Percentiles rank a stretch among this genome's conserved stretches.
Evolutionary conservation across 2,797 vertebrate genomes (phyloP).

Genomic region (Macropus fuliginosus): DNA sequence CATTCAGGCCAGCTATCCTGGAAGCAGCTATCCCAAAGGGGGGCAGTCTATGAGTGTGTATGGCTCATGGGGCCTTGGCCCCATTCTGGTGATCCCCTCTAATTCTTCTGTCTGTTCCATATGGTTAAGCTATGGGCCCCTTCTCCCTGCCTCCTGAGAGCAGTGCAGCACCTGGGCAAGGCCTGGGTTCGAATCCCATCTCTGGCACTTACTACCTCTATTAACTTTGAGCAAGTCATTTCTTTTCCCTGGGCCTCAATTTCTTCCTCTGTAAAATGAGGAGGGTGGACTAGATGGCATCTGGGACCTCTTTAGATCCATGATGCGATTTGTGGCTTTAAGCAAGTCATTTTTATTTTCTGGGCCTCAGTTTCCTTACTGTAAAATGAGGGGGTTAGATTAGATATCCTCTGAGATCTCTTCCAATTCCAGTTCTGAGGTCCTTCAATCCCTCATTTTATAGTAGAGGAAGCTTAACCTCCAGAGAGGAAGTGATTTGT

Average conservation of each 20-base stretch:
- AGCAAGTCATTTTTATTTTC: background rate
- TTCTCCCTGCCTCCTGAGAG: background rate
- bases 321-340: background rate
- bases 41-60: background rate
- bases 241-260: background rate
- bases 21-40: background rate
- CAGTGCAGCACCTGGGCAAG: background rate
- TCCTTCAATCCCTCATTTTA: background rate
- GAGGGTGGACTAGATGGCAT: background rate
- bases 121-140: background rate
- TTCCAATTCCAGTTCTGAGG: background rate
- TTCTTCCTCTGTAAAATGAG: slow-evolving; percentile 22
- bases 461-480: background rate
- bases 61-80: background rate
- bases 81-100: background rate
- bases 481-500: background rate
- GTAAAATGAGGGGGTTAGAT: background rate
- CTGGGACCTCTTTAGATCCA: background rate
- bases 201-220: background rate
- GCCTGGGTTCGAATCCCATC: slow-evolving; percentile 9
- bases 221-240: background rate
- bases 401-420: background rate
- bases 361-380: background rate
- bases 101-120: background rate
- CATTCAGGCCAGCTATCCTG: background rate